phyloP scores from a whole-genome alignment of 2,888 invertebrate species.

The Yponomeuta sedellus region DNA sequence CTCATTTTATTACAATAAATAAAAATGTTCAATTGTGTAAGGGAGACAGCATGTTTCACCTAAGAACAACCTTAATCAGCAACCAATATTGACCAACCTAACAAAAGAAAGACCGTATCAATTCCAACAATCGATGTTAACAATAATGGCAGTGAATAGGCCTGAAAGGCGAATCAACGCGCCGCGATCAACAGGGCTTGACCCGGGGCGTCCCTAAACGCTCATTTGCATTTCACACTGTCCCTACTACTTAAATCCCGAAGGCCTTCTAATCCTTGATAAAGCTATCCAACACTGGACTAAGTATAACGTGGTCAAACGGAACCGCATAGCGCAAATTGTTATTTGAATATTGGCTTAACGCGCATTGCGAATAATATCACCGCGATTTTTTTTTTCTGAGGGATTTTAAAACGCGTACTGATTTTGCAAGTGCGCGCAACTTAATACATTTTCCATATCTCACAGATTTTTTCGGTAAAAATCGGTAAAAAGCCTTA shows the following conservation, averaged over 20 bases:
- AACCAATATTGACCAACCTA: no score
- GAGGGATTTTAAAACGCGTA: no score
- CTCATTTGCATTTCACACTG: slow-evolving; percentile 9
- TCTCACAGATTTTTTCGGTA: no score
- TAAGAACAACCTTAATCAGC: no score
- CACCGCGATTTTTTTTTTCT: no score
- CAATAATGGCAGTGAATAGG: neutral
- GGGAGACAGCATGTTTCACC: no score
- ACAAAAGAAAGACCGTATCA: neutral
- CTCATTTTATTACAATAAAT: no score
- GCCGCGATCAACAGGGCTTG: slow-evolving; percentile 4
- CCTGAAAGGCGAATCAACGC: neutral
- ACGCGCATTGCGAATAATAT: no score
- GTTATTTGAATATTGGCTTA: neutral
- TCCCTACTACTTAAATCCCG: slow-evolving; percentile 3
- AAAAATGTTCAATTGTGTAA: no score
- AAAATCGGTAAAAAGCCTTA: no score
- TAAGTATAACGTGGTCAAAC: neutral
- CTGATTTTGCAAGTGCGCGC: no score
- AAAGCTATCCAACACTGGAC: slow-evolving; percentile 1
- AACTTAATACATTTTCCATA: no score
- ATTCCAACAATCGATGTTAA: neutral
- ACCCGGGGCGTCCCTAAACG: neutral
- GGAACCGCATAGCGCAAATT: neutral
- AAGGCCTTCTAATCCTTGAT: slow-evolving; percentile 8